A percentile compares a stretch with the other conserved stretches of the same genome.
Conservation (phyloP, 1,140 invertebrate species). For the Drosophila nebulosa region DNA sequence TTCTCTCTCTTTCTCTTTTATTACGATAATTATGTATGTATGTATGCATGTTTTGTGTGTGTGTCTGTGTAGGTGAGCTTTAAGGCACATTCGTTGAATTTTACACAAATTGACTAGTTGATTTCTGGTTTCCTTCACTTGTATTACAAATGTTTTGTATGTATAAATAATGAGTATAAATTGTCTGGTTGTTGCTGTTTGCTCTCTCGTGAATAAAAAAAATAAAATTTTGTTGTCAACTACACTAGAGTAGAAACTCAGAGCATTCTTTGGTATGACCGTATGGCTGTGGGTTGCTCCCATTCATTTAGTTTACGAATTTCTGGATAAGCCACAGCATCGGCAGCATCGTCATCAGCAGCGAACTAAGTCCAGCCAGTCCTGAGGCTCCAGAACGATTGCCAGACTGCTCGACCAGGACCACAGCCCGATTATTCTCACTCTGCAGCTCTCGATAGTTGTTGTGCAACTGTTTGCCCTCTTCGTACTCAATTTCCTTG, state of each 20-base stretch:
- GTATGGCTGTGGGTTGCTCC: slow-evolving; percentile 20
- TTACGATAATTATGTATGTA: slow-evolving; percentile 29
- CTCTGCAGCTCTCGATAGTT: slow-evolving; percentile 81
- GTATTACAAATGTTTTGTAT: slow-evolving; percentile 5
- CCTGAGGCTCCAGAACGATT: slow-evolving; percentile 11
- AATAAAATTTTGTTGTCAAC: slow-evolving; percentile 44
- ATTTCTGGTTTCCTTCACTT: not conserved
- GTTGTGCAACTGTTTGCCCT: slow-evolving; percentile 74
- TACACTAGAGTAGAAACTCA: slow-evolving; percentile 14
- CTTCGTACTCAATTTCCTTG: slow-evolving; percentile 74
- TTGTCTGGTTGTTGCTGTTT: slow-evolving; percentile 45
- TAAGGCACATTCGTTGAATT: slow-evolving; percentile 52
- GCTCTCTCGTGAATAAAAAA: slow-evolving; percentile 1
- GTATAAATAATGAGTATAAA: slow-evolving; percentile 68
- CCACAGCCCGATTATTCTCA: slow-evolving; percentile 72
- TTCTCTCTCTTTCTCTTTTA: slow-evolving; percentile 19
- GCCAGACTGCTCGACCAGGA: slow-evolving; percentile 43
- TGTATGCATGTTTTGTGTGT: slow-evolving; percentile 9
- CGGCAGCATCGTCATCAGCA: slow-evolving; percentile 26
- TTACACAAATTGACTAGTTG: slow-evolving; percentile 65
- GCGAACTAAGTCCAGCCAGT: not conserved
- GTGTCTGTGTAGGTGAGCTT: slow-evolving; percentile 20
- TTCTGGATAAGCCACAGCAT: slow-evolving; percentile 23
- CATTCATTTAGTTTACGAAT: not conserved
- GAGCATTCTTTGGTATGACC: slow-evolving; percentile 55